A percentile compares a stretch with the other conserved stretches of the same genome.
These are phyloP conservation scores for Eupithecia pulchellata DNA, from an alignment of 2,888 invertebrate genomes.

Conservation along the genomic window DNA sequence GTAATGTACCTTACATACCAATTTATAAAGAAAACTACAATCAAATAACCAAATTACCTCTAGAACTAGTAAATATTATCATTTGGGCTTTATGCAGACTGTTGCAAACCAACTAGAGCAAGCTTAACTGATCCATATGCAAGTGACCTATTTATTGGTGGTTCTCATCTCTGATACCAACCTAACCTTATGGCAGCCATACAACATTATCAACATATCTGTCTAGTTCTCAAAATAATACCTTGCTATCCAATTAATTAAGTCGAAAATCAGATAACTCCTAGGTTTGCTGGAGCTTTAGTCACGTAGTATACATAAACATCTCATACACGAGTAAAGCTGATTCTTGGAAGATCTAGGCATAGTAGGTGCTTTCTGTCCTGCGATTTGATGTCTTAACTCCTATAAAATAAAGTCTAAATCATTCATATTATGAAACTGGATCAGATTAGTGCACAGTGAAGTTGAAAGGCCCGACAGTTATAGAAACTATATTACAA, in stretches of 20 bases:
- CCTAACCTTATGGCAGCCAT: background rate
- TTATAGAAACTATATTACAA: conserved; percentile 3
- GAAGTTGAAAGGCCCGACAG: conserved; percentile 32
- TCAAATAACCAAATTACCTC: too few species aligned
- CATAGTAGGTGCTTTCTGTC: background rate
- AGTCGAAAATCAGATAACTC: conserved; percentile 15
- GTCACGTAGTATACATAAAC: conserved; percentile 59
- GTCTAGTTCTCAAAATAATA: background rate
- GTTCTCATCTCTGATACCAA: background rate
- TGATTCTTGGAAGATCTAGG: conserved; percentile 8
- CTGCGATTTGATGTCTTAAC: conserved; percentile 11
- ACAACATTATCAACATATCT: conserved; percentile 2
- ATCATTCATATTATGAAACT: conserved; percentile 45
- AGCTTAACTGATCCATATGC: too few species aligned
- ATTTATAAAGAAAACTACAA: too few species aligned
- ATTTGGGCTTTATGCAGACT: too few species aligned
- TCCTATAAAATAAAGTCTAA: conserved; percentile 7
- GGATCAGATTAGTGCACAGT: conserved; percentile 49
- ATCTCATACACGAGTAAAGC: conserved; percentile 25
- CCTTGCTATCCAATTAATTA: background rate
- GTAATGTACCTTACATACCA: too few species aligned
- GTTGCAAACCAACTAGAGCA: too few species aligned
- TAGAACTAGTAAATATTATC: too few species aligned
- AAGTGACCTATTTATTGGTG: too few species aligned
- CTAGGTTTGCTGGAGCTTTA: background rate